These are phyloP conservation scores for Falco punctatus DNA, from an alignment of 2,113 vertebrate genomes.

Conservation along the genomic window DNA sequence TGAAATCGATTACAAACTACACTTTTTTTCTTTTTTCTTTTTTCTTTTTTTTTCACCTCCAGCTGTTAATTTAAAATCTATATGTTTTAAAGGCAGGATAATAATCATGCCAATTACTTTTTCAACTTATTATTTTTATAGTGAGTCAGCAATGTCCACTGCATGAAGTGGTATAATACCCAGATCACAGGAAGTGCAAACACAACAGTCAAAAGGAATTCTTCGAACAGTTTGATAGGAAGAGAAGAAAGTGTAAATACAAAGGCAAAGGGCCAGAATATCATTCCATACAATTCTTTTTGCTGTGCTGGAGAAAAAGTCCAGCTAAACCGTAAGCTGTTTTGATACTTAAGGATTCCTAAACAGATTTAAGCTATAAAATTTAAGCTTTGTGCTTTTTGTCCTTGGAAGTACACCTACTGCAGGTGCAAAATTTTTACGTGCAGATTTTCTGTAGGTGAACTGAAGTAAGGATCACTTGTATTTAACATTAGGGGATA, in stretches of 20 bases:
- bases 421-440: not conserved
- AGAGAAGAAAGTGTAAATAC: not conserved
- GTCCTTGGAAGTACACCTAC: not conserved
- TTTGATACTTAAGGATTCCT: not conserved
- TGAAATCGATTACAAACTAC: not conserved
- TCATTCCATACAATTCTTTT: not conserved
- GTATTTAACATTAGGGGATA: not conserved
- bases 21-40: no score
- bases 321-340: not conserved
- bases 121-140: not conserved
- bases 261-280: not conserved
- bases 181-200: not conserved
- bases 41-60: no score
- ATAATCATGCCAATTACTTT: not conserved
- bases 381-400: not conserved
- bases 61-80: not conserved
- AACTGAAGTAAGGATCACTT: not conserved
- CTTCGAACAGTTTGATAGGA: not conserved
- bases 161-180: not conserved
- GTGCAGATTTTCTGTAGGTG: not conserved
- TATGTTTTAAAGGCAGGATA: not conserved
- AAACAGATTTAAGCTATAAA: not conserved
- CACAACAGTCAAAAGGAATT: not conserved
- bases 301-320: not conserved
- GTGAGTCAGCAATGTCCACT: not conserved